Percentiles rank a stretch among this genome's conserved stretches.
Evolutionary conservation across 2,888 invertebrate species (phyloP).

Genomic region (Amblyjoppa fuscipennis): DNA sequence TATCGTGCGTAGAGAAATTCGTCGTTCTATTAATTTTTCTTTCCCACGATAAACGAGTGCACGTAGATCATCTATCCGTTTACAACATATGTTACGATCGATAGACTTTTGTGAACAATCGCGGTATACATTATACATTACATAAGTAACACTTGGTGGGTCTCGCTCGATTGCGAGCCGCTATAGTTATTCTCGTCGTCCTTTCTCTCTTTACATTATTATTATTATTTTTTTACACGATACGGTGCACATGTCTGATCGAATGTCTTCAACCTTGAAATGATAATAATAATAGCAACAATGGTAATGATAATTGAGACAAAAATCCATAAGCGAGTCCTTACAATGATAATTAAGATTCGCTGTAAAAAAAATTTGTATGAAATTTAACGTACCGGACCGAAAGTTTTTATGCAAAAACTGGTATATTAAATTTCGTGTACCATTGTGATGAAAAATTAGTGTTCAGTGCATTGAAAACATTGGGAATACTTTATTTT

Average conservation of each 20-base stretch:
- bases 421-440: no score
- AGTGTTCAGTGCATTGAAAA: no score
- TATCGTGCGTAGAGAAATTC: neutral
- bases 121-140: neutral
- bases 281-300: constrained; percentile 8
- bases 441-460: no score
- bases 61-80: neutral
- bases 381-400: no score
- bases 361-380: no score
- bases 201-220: neutral
- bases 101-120: neutral
- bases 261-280: neutral
- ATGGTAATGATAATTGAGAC: constrained; percentile 11
- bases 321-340: neutral
- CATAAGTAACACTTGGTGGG: constrained; percentile 17
- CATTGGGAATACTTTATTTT: no score
- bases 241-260: neutral
- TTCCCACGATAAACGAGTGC: neutral
- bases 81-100: neutral
- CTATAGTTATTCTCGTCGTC: constrained; percentile 8
- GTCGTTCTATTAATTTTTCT: neutral
- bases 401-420: no score
- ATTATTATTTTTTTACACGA: neutral
- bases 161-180: neutral
- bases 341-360: neutral